Evolutionary conservation across 2,888 invertebrate genomes (phyloP).

Genomic region (Metallyticus violacea): DNA sequence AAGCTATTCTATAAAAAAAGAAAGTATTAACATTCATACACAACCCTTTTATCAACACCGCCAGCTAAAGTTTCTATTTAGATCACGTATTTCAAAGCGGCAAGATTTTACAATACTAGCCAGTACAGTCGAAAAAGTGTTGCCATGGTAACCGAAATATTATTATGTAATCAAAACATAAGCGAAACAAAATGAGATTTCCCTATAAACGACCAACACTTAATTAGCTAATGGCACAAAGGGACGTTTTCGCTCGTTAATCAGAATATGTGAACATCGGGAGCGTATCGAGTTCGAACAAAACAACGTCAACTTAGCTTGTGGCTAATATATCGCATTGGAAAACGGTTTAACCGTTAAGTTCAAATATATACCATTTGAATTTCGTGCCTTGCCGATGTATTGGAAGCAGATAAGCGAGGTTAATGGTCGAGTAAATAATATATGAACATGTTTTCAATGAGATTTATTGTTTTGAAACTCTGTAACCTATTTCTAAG

Average conservation of each 20-base stretch:
- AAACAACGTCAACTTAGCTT: neutral
- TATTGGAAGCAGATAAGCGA: neutral
- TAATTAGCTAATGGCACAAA: neutral
- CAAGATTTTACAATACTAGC: too few species aligned
- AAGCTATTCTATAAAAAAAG: neutral
- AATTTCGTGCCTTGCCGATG: neutral
- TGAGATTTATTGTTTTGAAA: too few species aligned
- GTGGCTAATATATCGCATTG: neutral
- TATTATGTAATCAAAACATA: neutral
- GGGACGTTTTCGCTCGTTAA: neutral
- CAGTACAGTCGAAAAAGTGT: neutral
- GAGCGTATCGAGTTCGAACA: neutral
- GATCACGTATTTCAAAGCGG: neutral
- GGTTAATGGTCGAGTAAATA: neutral
- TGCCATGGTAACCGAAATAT: neutral
- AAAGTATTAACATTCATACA: neutral
- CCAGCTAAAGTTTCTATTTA: neutral
- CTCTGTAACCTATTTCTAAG: too few species aligned
- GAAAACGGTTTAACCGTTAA: neutral
- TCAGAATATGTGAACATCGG: neutral
- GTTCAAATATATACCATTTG: neutral
- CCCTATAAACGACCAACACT: neutral
- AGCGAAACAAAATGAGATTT: neutral
- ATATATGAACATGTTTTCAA: neutral
- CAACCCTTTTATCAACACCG: too few species aligned